Evolutionary conservation across 2,888 invertebrate genomes (phyloP), one percentile per base, ranked within the genome.

Genomic region (Anoplius nigerrimus): DNA sequence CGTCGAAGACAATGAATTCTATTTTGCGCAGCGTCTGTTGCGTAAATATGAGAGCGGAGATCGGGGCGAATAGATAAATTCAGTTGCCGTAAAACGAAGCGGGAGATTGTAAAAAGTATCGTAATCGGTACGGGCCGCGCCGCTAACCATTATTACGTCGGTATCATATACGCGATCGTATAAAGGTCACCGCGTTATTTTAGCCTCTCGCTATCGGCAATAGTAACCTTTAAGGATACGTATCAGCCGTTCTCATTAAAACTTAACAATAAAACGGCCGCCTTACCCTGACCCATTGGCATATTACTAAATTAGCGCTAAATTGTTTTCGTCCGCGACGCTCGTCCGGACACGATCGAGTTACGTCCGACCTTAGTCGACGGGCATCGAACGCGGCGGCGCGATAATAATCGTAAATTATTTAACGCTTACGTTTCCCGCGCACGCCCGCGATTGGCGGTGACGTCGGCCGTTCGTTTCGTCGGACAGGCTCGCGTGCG

Each of bases 231-330:
- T 78, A 60, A 13, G 71, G 72, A 78, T 78, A 74, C 68, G 21
- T 78, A 78, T 78, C 79, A 76, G 59, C 72, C 18, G 78, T 76
- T 79, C 79, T 79, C 79, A 78, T 78, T 78, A 76, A 67, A 58
- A 69, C 68, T 76, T 78, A 78, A 78, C 78, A 79, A 78, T 78
- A 72, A 78, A 78, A 79, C 76, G 78, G 13, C 76, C 78, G 74
- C 57, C 69, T 66, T 57, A 58, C 63, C 54, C 58, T 75, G 75
- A 75, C 78, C 77, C 72, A 76, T 74, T 61, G 60, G 34, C 45
- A 53, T 62, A 66, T 78, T 66, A 52, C 69, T 57, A 61, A 52
- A 68, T 72, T 66, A 57, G 67, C 69, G 66, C 64, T 59, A 66
- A 70, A 63, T 66, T 46, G 27, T 54, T 15, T 34, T 16, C 57